Percentiles rank a stretch among this genome's conserved stretches.
Conservation (phyloP, 2,888 invertebrate species). For the Spisula solida region DNA sequence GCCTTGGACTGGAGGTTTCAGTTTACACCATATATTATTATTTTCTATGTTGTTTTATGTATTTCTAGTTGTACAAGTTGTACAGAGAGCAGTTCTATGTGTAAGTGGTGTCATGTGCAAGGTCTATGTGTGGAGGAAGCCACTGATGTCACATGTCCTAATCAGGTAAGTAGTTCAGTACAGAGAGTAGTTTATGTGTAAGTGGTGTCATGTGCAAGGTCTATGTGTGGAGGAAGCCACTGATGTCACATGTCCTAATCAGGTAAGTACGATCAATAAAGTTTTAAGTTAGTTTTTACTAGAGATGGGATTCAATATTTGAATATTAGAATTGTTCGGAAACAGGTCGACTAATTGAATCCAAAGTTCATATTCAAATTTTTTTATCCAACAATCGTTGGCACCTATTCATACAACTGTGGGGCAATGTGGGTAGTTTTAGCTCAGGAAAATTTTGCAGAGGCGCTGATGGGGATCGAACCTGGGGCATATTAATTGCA, state of each 20-base stretch:
- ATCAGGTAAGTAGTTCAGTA: slow-evolving; percentile 86
- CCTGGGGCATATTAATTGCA: too few relatives aligned
- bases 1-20: background rate
- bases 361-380: too few relatives aligned
- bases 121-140: slow-evolving; percentile 61
- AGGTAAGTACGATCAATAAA: too few relatives aligned
- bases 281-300: too few relatives aligned
- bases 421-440: too few relatives aligned
- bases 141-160: slow-evolving; percentile 39
- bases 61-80: slow-evolving; percentile 94
- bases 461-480: too few relatives aligned
- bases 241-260: slow-evolving; percentile 51
- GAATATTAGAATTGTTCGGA: too few relatives aligned
- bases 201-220: slow-evolving; percentile 91
- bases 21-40: background rate
- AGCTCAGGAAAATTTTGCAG: too few relatives aligned
- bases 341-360: too few relatives aligned
- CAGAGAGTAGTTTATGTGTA: slow-evolving; percentile 98
- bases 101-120: slow-evolving; percentile 93
- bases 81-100: slow-evolving; percentile 98
- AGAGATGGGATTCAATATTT: too few relatives aligned
- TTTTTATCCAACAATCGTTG: too few relatives aligned
- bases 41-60: background rate
- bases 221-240: slow-evolving; percentile 55
- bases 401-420: too few relatives aligned